phyloP scores from a whole-genome alignment of 2,888 invertebrate genomes.

The Emmelina monodactyla region DNA sequence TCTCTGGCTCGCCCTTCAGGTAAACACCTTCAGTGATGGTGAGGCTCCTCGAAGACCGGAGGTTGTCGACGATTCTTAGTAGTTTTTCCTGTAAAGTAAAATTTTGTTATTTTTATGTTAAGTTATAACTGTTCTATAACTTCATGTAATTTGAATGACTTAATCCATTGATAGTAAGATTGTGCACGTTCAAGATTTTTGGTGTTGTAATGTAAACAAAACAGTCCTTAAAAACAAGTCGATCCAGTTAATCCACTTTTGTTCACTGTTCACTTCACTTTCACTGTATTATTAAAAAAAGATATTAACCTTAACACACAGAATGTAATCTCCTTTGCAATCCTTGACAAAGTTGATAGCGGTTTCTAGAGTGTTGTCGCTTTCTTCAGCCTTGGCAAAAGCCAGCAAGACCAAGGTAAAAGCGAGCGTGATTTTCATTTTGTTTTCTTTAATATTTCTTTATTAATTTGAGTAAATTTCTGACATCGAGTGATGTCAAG shows the following conservation, averaged over 20 bases:
- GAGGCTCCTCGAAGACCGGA: constrained; percentile 47
- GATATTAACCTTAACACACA: constrained; percentile 76
- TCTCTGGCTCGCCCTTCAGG: constrained; percentile 60
- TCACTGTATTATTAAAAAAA: constrained; percentile 38
- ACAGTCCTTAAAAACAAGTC: neutral
- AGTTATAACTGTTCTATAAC: neutral
- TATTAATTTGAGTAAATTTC: constrained; percentile 30
- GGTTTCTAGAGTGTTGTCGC: constrained; percentile 66
- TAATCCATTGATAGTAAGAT: neutral
- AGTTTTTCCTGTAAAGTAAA: constrained; percentile 69
- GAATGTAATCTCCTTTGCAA: constrained; percentile 72
- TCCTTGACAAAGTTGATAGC: constrained; percentile 75
- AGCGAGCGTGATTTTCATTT: constrained; percentile 41
- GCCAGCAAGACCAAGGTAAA: constrained; percentile 45
- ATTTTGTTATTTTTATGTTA: constrained; percentile 11
- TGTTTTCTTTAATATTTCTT: constrained; percentile 22
- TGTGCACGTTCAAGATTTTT: neutral
- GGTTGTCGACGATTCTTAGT: constrained; percentile 71
- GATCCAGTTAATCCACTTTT: neutral
- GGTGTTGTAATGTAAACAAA: too few relatives aligned
- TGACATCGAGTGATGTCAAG: constrained; percentile 53
- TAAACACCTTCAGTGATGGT: constrained; percentile 70
- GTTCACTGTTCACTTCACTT: constrained; percentile 32
- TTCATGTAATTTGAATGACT: neutral
- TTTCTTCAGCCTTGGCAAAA: constrained; percentile 44